A percentile compares a stretch with the other conserved stretches of the same genome.
phyloP scores from a whole-genome alignment of 1,140 invertebrate genomes.

The Heliconius congener region DNA sequence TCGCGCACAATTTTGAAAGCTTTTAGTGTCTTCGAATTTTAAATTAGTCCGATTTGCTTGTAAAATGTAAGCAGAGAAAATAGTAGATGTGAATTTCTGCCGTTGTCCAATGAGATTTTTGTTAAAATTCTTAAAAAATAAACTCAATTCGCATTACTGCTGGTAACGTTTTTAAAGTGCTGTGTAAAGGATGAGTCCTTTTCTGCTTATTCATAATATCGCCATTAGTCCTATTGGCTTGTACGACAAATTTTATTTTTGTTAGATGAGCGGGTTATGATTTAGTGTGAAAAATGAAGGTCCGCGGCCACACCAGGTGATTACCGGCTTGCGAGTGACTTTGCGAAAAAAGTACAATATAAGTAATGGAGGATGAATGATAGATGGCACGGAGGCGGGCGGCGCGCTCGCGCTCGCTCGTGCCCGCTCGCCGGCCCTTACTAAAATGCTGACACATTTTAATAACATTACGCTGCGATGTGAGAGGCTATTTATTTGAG shows the following conservation, averaged over 20 bases:
- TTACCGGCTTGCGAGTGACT: slow-evolving; percentile 80
- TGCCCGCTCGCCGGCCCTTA: slow-evolving; percentile 49
- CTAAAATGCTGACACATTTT: slow-evolving; percentile 80
- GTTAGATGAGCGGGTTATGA: slow-evolving; percentile 78
- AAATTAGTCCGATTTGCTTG: slow-evolving; percentile 36
- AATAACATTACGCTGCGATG: slow-evolving; percentile 78
- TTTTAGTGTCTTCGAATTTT: slow-evolving; percentile 42
- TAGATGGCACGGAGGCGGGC: slow-evolving; percentile 65
- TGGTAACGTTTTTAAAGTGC: slow-evolving; percentile 30
- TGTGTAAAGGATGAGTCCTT: slow-evolving; percentile 27
- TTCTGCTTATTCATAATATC: slow-evolving; percentile 70
- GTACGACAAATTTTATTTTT: slow-evolving; percentile 81
- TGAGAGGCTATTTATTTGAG: slow-evolving; percentile 78
- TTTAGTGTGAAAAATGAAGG: slow-evolving; percentile 80
- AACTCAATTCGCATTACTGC: slow-evolving; percentile 28
- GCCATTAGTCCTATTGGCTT: slow-evolving; percentile 78
- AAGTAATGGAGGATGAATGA: slow-evolving; percentile 81
- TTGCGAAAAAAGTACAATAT: slow-evolving; percentile 81
- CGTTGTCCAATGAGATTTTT: not conserved
- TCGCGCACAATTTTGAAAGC: slow-evolving; percentile 35
- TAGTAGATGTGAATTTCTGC: not conserved
- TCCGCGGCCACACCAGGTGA: slow-evolving; percentile 78
- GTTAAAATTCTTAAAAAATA: not conserved
- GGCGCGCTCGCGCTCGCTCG: slow-evolving; percentile 54
- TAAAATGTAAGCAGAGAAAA: slow-evolving; percentile 32